Evolutionary conservation across 2,113 vertebrate species (phyloP), one percentile per base, ranked within the genome.

Genomic region (Argyrosomus japonicus): DNA sequence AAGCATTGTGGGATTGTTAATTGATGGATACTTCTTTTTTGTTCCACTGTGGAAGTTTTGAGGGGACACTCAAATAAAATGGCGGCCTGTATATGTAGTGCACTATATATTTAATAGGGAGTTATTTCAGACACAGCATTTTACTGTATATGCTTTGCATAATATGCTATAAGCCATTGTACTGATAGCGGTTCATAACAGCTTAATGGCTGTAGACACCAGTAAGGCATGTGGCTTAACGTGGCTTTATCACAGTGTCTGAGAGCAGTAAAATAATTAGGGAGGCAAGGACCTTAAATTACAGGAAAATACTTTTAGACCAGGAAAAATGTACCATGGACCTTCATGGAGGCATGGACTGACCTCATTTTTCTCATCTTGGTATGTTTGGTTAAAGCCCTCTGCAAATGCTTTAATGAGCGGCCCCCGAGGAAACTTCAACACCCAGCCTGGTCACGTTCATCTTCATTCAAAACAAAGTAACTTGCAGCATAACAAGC

Each of bases 401-500:
- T 57, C 61, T 54, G 11, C 11, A 21, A n/a, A 43, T 18, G 47
- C 40, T 76, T 57, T 64, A 64, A 73, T 74, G 68, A 53, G 47
- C 8, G 0, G 1, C 65, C n/a, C 11, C 23, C 7, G 0, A 3
- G 36, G 18, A 61, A 71, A 72, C 48, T 47, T 29, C 1, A 21
- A n/a, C 53, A 47, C 23, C 45, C 25, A 19, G 3, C n/a, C 23
- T 27, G 1, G 3, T 60, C 53, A 64, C 4, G 2, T 27, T 72
- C 17, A 18, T 68, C 57, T 68, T 43, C 6, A 63, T 57, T 63
- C n/a, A 27, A 23, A 68, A 82, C 18, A 25, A 56, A 63, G 14
- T 11, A 63, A 32, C 14, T 21, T 75, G 14, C 36, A 57, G 15
- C 23, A 61, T 11, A 15, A 23, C 23, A 50, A 56, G 62, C 53